A percentile compares a stretch with the other conserved stretches of the same genome.
Evolutionary conservation across 1,140 invertebrate genomes (phyloP).

Genomic region (Orchesella cincta): DNA sequence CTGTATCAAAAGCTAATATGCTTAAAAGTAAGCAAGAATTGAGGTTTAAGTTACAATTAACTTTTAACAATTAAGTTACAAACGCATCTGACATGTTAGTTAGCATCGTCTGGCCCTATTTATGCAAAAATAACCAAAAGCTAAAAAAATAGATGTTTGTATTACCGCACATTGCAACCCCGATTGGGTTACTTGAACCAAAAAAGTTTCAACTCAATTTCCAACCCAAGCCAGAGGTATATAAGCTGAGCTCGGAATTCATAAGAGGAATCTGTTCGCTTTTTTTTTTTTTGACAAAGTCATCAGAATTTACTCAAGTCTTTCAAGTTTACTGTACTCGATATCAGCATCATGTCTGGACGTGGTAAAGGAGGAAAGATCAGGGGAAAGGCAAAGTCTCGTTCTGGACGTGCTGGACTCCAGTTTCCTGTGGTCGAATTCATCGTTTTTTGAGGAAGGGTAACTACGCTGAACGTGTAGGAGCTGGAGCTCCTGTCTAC

Average conservation of each 20-base stretch:
- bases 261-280: background rate
- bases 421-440: conserved; percentile 60
- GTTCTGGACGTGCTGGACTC: conserved; percentile 58
- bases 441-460: conserved; percentile 58
- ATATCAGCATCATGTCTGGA: conserved; percentile 62
- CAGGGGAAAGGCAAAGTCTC: conserved; percentile 51
- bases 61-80: no score
- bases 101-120: no score
- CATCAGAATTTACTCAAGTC: background rate
- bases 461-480: conserved; percentile 68
- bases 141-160: no score
- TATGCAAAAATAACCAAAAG: no score
- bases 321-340: background rate
- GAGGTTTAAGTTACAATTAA: no score
- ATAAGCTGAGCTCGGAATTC: background rate
- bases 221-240: no score
- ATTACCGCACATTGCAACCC: no score
- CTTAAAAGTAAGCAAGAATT: no score
- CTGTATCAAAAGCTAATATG: no score
- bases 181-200: background rate
- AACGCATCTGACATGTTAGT: no score
- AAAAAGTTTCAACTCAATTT: background rate
- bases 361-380: conserved; percentile 57
- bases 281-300: no score
- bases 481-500: conserved; percentile 71